phyloP scores from a whole-genome alignment of 2,113 vertebrate genomes.

The Neotoma lepida region DNA sequence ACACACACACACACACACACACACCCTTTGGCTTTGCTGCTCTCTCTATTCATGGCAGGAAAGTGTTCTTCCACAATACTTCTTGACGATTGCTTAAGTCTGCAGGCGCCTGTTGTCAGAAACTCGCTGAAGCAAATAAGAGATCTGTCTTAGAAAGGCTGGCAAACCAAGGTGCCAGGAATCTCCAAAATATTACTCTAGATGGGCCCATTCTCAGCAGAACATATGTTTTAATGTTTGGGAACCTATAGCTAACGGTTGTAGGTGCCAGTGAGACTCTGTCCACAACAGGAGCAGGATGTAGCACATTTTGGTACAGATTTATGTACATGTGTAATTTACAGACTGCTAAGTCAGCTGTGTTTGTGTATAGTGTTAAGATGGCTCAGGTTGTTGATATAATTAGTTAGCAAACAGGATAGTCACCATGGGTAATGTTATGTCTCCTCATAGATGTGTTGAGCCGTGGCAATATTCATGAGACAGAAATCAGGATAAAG shows the following conservation, averaged over 20 bases:
- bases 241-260: constrained; percentile 55
- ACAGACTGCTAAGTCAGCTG: constrained; percentile 78
- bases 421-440: background rate
- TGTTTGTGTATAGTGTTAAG: constrained; percentile 70
- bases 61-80: constrained; percentile 29
- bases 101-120: constrained; percentile 22
- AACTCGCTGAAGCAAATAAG: constrained; percentile 45
- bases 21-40: background rate
- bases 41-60: constrained; percentile 3
- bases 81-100: constrained; percentile 47
- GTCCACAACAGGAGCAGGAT: constrained; percentile 33
- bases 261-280: constrained; percentile 59
- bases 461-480: constrained; percentile 53
- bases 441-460: constrained; percentile 39
- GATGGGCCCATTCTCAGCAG: constrained; percentile 31
- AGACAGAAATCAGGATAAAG: constrained; percentile 60
- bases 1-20: background rate
- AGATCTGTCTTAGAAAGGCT: constrained; percentile 58
- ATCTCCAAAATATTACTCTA: constrained; percentile 57
- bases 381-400: constrained; percentile 76
- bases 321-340: constrained; percentile 70
- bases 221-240: constrained; percentile 58
- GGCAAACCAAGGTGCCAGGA: constrained; percentile 60
- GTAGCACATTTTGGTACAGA: constrained; percentile 37
- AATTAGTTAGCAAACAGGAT: constrained; percentile 72